Conservation (phyloP, 2,888 invertebrate genomes). For the Ametastegia equiseti region DNA sequence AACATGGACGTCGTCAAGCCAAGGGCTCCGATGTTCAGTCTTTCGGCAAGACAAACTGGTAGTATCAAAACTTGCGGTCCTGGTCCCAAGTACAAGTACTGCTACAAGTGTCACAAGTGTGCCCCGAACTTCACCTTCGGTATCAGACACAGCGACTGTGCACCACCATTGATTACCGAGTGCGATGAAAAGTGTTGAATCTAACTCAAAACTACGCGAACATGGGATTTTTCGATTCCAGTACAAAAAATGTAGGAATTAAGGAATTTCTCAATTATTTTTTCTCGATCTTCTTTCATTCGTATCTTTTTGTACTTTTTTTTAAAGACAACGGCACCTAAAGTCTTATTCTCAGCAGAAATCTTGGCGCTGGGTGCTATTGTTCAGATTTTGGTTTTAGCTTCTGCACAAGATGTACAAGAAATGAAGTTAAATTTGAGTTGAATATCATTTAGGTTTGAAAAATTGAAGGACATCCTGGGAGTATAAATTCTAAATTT, state of each 20-base stretch:
- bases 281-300: too few species aligned
- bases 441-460: background rate
- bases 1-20: conserved; percentile 53
- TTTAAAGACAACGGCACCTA: too few species aligned
- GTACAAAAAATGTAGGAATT: too few species aligned
- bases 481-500: background rate
- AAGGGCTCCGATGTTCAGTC: conserved; percentile 75
- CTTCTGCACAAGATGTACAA: too few species aligned
- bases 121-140: conserved; percentile 81
- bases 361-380: too few species aligned
- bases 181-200: conserved; percentile 64
- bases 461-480: background rate
- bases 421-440: background rate
- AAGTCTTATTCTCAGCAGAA: too few species aligned
- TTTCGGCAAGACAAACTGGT: conserved; percentile 73
- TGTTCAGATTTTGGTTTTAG: too few species aligned
- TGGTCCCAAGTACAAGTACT: conserved; percentile 78
- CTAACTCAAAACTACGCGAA: conserved; percentile 42
- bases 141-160: conserved; percentile 78
- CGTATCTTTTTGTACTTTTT: too few species aligned
- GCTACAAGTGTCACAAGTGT: conserved; percentile 74
- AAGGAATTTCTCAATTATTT: too few species aligned
- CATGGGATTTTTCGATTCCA: background rate
- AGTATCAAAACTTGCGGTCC: conserved; percentile 75
- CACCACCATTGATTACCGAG: conserved; percentile 78